Base-by-base conservation (phyloP, 1,140 invertebrate species). In the Trichomalopsis sarcophagae region DNA sequence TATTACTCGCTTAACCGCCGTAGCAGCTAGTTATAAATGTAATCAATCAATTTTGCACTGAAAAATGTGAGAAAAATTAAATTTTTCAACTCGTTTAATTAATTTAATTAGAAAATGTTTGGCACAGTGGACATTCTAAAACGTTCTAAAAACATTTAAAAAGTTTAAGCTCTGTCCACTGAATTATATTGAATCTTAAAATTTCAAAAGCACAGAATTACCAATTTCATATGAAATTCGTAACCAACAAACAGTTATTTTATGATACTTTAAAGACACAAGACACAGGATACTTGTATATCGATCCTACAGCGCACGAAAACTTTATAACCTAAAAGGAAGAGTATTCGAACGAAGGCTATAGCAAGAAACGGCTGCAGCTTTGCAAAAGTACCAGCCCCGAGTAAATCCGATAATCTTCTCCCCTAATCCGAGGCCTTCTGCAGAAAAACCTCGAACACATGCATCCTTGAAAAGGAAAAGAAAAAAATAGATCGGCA, bases 351-450 rank as follows among this genome's bases (percentile, higher is more conserved):
- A 62, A 62, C 17, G 0, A n/a, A 21, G 7, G 55, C 55, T 6
- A 62, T 6, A 6, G 17, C 74, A 73, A 33, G 71, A 36, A 73
- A 73, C 17, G 14, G 17, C 5, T 21, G 1, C 1, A 74, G 33
- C 7, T 11, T 1, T 21, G 23, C 73, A 78, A 73, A 66, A 40
- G 78, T 71, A 62, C 62, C 23, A 71, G 55, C 33, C 5, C 30
- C 75, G 11, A 44, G 75, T 47, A 30, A 74, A 7, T 77, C 11
- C 75, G n/a, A 27, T 77, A 50, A 77, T 77, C 75, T 77, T 14
- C 9, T 47, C 50, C 27, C 30, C 75, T 50, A 77, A 55, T 77
- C 21, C 75, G 10, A 23, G 44, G n/a, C n/a, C 7, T 4, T 21
- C 27, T n/a, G 55, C 2, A 17, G 44, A 77, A 77, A 77, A 77